Evolutionary conservation across 2,888 invertebrate genomes (phyloP).

Genomic region (Torymus tubicola): DNA sequence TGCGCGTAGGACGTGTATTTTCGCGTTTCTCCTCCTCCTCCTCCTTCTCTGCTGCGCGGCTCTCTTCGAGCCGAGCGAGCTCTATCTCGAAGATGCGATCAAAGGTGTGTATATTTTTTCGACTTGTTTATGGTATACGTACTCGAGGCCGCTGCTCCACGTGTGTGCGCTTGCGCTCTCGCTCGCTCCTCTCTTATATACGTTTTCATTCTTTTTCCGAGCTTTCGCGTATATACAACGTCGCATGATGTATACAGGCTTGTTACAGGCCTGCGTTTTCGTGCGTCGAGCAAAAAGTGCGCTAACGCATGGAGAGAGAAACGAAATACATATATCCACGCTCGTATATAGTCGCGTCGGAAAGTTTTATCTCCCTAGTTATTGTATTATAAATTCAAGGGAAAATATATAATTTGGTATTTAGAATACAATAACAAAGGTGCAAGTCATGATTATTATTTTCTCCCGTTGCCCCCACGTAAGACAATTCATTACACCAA

Average conservation of each 20-base stretch:
- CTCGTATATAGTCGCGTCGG: neutral
- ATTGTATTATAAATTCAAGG: too few species aligned
- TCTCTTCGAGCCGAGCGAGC: conserved; percentile 25
- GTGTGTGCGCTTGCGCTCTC: conserved; percentile 12
- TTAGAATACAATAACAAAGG: neutral
- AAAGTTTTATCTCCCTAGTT: neutral
- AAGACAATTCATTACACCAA: conserved; percentile 34
- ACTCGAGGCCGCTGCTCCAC: neutral
- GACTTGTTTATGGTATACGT: conserved; percentile 53
- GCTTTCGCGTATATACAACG: conserved; percentile 36
- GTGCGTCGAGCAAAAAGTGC: conserved; percentile 29
- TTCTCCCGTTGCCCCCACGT: conserved; percentile 10
- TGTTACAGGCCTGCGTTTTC: conserved; percentile 44
- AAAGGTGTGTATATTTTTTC: conserved; percentile 58
- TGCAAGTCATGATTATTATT: conserved; percentile 5
- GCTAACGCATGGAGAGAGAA: neutral
- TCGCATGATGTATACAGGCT: conserved; percentile 55
- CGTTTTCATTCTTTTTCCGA: conserved; percentile 42
- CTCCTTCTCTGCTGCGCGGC: conserved; percentile 21
- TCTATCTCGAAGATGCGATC: conserved; percentile 58
- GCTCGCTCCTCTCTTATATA: conserved; percentile 16
- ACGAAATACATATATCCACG: neutral
- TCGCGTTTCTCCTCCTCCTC: conserved; percentile 32
- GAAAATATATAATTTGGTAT: too few species aligned
- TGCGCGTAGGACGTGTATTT: conserved; percentile 65